phyloP scores from a whole-genome alignment of 2,888 invertebrate genomes.

The Proisotoma minuta region DNA sequence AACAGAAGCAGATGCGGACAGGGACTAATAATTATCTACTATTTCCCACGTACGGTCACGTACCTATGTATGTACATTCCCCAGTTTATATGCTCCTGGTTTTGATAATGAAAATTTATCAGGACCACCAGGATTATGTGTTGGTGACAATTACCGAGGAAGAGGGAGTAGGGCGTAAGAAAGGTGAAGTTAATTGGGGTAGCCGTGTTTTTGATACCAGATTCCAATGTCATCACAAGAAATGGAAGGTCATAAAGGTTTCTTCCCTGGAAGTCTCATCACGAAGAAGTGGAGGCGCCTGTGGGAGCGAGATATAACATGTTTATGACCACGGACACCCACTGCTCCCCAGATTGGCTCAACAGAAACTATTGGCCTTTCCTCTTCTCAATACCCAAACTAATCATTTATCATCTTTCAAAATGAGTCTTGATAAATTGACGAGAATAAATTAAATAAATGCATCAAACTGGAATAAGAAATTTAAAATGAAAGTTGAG shows the following conservation, averaged over 20 bases:
- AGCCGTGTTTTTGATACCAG: not conserved
- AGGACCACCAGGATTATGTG: too few relatives aligned
- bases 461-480: too few relatives aligned
- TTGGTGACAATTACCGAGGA: not conserved
- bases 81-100: too few relatives aligned
- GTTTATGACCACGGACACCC: conserved; percentile 45
- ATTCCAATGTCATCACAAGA: not conserved
- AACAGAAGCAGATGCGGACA: conserved; percentile 4
- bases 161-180: not conserved
- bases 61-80: too few relatives aligned
- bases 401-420: conserved; percentile 8
- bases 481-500: too few relatives aligned
- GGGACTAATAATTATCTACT: too few relatives aligned
- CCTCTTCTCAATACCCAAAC: not conserved
- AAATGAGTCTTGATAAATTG: too few relatives aligned
- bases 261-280: not conserved
- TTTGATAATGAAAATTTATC: too few relatives aligned
- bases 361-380: not conserved
- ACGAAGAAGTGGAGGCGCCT: conserved; percentile 24
- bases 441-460: too few relatives aligned
- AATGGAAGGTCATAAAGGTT: not conserved
- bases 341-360: conserved; percentile 43
- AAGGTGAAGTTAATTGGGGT: not conserved
- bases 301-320: conserved; percentile 38
- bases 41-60: too few relatives aligned